These are phyloP conservation scores for Ligdia adustata DNA, from an alignment of 2,888 invertebrate genomes.

Conservation along the genomic window DNA sequence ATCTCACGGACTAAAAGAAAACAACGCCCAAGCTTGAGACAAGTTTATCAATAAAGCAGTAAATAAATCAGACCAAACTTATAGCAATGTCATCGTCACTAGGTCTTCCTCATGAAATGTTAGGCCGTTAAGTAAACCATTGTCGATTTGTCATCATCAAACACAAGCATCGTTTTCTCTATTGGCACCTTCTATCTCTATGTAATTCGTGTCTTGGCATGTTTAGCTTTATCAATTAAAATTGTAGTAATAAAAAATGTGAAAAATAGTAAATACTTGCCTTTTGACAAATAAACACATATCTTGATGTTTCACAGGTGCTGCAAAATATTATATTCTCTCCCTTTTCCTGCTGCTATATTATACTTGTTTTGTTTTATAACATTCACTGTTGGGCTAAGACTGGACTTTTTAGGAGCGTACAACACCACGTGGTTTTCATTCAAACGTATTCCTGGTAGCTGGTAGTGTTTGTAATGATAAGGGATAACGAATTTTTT, in stretches of 20 bases:
- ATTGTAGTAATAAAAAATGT: too few species aligned
- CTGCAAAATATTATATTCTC: slow-evolving; percentile 8
- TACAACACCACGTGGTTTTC: too few species aligned
- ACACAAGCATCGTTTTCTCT: slow-evolving; percentile 55
- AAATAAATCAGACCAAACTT: too few species aligned
- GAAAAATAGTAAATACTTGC: too few species aligned
- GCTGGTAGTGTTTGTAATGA: too few species aligned
- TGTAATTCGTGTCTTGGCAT: slow-evolving; percentile 54
- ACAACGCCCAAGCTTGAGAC: too few species aligned
- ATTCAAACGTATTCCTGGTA: too few species aligned
- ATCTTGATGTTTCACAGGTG: slow-evolving; percentile 26
- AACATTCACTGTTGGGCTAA: too few species aligned
- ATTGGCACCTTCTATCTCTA: slow-evolving; percentile 63
- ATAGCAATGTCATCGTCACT: slow-evolving; percentile 40
- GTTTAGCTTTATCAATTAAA: slow-evolving; percentile 52
- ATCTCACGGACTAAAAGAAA: too few species aligned
- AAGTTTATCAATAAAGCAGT: too few species aligned
- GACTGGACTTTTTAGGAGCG: too few species aligned
- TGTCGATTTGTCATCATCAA: slow-evolving; percentile 36
- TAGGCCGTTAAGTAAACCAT: slow-evolving; percentile 38
- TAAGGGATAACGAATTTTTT: too few species aligned
- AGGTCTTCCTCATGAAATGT: slow-evolving; percentile 25
- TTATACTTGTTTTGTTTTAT: not conserved
- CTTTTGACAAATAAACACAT: slow-evolving; percentile 21
- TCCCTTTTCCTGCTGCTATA: slow-evolving; percentile 13